Evolutionary conservation across 2,113 vertebrate species (phyloP).

Genomic region (Tamias sibiricus): DNA sequence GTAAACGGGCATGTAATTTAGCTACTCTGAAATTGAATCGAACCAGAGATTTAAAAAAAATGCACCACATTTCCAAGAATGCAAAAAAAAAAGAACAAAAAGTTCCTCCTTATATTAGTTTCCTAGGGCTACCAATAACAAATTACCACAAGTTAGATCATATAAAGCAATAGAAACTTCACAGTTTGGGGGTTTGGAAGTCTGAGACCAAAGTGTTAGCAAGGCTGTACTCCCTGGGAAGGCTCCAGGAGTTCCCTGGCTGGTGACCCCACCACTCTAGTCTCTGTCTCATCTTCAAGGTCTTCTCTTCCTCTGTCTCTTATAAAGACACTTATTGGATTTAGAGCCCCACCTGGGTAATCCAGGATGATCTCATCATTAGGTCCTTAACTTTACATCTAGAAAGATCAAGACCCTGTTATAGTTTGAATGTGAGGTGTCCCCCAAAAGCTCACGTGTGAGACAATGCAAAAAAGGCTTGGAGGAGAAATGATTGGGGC

Average conservation of each 20-base stretch:
- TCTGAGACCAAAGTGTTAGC: background rate
- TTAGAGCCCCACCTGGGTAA: background rate
- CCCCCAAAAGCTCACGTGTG: too few relatives aligned
- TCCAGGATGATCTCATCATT: background rate
- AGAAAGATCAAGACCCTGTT: background rate
- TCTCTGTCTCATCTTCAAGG: background rate
- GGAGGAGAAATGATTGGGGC: too few relatives aligned
- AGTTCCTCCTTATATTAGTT: background rate
- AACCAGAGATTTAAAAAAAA: background rate
- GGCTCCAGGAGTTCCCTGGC: background rate
- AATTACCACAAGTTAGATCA: background rate
- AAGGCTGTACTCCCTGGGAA: background rate
- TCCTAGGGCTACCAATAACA: background rate
- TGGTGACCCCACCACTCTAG: background rate
- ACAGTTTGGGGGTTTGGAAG: background rate
- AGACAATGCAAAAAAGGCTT: too few relatives aligned
- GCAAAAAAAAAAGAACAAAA: background rate
- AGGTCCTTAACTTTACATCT: background rate
- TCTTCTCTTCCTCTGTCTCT: background rate
- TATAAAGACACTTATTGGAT: background rate
- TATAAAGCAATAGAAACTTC: background rate
- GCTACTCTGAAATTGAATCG: background rate
- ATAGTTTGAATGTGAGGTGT: too few relatives aligned
- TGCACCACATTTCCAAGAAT: conserved; percentile 4
- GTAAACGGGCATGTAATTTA: background rate